Evolutionary conservation across 2,888 invertebrate species (phyloP).

Genomic region (Orchesellides sinensis): DNA sequence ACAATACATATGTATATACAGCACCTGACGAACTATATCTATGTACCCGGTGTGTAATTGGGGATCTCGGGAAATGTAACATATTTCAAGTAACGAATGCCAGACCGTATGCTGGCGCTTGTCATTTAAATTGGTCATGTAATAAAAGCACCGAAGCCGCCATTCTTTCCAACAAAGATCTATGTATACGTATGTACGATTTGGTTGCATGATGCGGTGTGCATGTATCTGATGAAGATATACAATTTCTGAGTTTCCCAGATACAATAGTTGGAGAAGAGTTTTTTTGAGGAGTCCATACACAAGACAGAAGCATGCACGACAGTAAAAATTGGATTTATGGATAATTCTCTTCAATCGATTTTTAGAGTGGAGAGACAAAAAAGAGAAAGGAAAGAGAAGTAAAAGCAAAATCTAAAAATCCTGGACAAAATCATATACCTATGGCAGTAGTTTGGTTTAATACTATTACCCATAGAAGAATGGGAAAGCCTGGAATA

Average conservation of each 20-base stretch:
- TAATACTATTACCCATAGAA: not conserved
- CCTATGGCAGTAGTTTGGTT: too few species aligned
- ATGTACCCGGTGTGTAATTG: too few species aligned
- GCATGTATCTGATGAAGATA: not conserved
- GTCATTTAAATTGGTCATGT: conserved; percentile 40
- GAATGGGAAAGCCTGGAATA: not conserved
- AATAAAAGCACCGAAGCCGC: conserved; percentile 33
- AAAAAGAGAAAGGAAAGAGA: not conserved
- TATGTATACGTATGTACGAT: too few species aligned
- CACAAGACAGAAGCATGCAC: not conserved
- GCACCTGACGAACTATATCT: too few species aligned
- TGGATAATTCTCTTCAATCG: conserved; percentile 32
- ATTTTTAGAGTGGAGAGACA: conserved; percentile 35
- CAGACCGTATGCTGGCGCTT: too few species aligned
- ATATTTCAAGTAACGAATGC: conserved; percentile 15
- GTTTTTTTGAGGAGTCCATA: not conserved
- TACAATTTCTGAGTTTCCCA: conserved; percentile 4
- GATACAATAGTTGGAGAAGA: not conserved
- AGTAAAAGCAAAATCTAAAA: conserved; percentile 1
- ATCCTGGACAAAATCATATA: not conserved
- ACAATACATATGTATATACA: not conserved
- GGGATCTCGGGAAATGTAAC: conserved; percentile 5
- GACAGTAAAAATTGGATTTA: conserved; percentile 43
- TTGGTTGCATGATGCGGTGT: too few species aligned
- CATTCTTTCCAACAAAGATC: not conserved